Percentiles rank a stretch among this genome's conserved stretches.
Evolutionary conservation across 2,113 vertebrate genomes (phyloP).

Genomic region (Sylvietta virens): DNA sequence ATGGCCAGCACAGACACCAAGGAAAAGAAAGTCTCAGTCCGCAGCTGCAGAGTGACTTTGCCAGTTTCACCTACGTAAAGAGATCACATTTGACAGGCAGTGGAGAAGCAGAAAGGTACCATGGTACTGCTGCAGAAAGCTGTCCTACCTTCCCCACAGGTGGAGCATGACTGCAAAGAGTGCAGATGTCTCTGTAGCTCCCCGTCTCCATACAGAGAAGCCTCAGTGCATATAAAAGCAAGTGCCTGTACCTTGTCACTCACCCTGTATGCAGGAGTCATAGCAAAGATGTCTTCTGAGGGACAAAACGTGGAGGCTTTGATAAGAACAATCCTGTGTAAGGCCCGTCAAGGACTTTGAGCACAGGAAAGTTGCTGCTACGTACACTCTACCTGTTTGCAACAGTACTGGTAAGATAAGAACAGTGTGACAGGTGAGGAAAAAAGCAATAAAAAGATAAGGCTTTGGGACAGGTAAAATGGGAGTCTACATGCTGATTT

Average conservation of each 20-base stretch:
- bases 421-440: background rate
- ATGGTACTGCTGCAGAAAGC: background rate
- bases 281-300: background rate
- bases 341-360: background rate
- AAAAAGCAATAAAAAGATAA: slow-evolving; percentile 30
- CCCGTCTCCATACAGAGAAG: background rate
- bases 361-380: background rate
- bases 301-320: background rate
- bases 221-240: background rate
- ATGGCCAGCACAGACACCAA: background rate
- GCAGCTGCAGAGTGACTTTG: background rate
- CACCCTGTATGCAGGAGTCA: background rate
- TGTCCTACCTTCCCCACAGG: background rate
- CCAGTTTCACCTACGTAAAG: background rate
- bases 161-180: background rate
- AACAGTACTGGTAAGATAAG: background rate
- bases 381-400: background rate
- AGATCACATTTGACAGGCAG: background rate
- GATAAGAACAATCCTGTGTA: background rate
- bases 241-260: background rate
- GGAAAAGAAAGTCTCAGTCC: background rate
- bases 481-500: background rate
- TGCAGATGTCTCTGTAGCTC: background rate
- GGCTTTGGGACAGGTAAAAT: background rate
- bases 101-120: background rate